Percentiles rank a stretch among this genome's conserved stretches.
These are phyloP conservation scores for Lithophane leautieri DNA, from an alignment of 2,888 invertebrate species.

Conservation along the genomic window DNA sequence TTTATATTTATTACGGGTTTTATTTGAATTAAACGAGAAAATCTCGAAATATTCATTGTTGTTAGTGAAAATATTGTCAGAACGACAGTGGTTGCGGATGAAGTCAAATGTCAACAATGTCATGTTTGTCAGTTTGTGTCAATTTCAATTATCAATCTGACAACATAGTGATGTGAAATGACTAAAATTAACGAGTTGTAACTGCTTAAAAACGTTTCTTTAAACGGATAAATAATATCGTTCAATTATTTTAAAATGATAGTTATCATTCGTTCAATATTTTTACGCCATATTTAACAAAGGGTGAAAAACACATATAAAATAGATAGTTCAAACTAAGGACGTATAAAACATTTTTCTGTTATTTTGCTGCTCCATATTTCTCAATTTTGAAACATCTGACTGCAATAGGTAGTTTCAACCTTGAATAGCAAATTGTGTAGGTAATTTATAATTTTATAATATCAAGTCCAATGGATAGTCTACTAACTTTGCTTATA, in stretches of 20 bases:
- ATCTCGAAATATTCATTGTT: constrained; percentile 81
- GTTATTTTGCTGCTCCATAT: not conserved
- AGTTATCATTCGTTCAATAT: constrained; percentile 17
- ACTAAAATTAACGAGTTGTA: constrained; percentile 16
- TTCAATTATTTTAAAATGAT: not conserved
- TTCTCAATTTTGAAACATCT: not conserved
- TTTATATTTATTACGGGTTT: constrained; percentile 80
- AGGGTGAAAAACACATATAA: not conserved
- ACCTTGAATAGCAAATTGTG: not conserved
- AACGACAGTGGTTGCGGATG: constrained; percentile 19
- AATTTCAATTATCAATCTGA: no score
- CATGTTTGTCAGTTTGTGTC: not conserved
- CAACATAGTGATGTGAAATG: constrained; percentile 5
- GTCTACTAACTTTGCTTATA: not conserved
- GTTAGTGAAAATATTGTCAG: constrained; percentile 54
- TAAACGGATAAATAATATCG: constrained; percentile 37
- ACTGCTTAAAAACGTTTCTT: not conserved
- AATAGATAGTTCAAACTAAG: not conserved
- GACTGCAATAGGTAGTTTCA: not conserved
- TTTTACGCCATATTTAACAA: constrained; percentile 9
- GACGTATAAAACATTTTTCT: not conserved
- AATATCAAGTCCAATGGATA: not conserved
- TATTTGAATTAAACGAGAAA: constrained; percentile 78
- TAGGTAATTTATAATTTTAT: no score
- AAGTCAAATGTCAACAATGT: constrained; percentile 5